Conservation (phyloP, 2,113 vertebrate genomes). For the Hippocampus mohnikei region DNA sequence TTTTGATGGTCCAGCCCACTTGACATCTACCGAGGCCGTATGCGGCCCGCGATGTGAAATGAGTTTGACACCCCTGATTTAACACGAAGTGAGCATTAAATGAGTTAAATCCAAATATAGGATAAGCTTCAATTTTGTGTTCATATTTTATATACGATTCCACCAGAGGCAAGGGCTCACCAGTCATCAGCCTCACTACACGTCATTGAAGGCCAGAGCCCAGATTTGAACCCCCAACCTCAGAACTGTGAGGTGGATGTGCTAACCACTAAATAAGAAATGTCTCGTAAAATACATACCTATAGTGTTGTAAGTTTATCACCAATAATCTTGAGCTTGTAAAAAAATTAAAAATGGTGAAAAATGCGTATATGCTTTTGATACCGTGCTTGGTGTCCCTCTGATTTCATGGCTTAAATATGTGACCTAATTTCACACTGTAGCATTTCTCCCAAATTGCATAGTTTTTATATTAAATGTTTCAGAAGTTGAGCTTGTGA, state of each 20-base stretch:
- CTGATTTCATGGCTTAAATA: neutral
- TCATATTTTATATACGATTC: neutral
- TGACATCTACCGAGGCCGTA: too few relatives aligned
- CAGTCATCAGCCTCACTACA: too few relatives aligned
- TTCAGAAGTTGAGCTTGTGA: slow-evolving; percentile 7
- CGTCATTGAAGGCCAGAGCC: neutral
- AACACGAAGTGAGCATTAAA: too few relatives aligned
- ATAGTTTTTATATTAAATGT: neutral
- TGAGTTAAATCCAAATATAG: too few relatives aligned
- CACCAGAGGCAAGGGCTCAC: neutral
- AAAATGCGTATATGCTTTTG: neutral
- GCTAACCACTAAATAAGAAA: neutral
- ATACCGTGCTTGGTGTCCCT: neutral
- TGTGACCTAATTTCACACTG: neutral
- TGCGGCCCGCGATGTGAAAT: too few relatives aligned
- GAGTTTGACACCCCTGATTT: too few relatives aligned
- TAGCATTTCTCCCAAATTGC: neutral
- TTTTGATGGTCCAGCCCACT: too few relatives aligned
- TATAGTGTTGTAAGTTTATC: neutral
- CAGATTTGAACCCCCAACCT: neutral
- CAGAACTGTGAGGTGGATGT: neutral
- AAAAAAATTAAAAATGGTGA: neutral
- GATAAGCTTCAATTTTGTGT: too few relatives aligned
- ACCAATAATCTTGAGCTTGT: neutral
- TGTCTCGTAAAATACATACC: neutral